phyloP scores from a whole-genome alignment of 2,888 invertebrate genomes.

The Cantharis rustica region DNA sequence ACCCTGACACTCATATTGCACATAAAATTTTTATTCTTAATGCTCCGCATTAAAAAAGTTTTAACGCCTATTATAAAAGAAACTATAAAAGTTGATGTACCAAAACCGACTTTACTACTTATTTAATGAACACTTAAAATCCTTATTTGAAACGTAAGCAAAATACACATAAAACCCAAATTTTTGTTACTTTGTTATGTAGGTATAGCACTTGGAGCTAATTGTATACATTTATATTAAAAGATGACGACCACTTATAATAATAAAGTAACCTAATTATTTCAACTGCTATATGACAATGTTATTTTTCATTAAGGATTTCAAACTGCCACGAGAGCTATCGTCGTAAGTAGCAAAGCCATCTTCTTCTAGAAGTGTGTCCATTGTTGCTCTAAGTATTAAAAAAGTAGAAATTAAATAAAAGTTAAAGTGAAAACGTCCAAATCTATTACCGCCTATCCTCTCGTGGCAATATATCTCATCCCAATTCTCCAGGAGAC shows the following conservation, averaged over 20 bases:
- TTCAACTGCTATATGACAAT: background rate
- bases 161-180: background rate
- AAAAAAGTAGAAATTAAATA: slow-evolving; percentile 11
- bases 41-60: background rate
- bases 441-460: slow-evolving; percentile 38
- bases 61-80: background rate
- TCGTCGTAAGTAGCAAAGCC: slow-evolving; percentile 35
- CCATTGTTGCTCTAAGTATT: slow-evolving; percentile 43
- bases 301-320: slow-evolving; percentile 18
- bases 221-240: background rate
- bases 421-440: background rate
- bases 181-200: background rate
- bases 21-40: background rate
- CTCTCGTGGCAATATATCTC: slow-evolving; percentile 43
- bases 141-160: background rate
- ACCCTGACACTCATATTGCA: background rate
- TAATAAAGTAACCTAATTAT: background rate
- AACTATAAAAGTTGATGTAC: background rate
- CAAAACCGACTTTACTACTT: background rate
- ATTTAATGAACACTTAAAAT: background rate
- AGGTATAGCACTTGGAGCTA: background rate
- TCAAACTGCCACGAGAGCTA: slow-evolving; percentile 41
- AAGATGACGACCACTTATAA: background rate
- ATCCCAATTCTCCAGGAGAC: slow-evolving; percentile 37
- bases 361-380: slow-evolving; percentile 46